These are phyloP conservation scores for Chelmon rostratus DNA, from an alignment of 2,797 vertebrate genomes.

Conservation along the genomic window DNA sequence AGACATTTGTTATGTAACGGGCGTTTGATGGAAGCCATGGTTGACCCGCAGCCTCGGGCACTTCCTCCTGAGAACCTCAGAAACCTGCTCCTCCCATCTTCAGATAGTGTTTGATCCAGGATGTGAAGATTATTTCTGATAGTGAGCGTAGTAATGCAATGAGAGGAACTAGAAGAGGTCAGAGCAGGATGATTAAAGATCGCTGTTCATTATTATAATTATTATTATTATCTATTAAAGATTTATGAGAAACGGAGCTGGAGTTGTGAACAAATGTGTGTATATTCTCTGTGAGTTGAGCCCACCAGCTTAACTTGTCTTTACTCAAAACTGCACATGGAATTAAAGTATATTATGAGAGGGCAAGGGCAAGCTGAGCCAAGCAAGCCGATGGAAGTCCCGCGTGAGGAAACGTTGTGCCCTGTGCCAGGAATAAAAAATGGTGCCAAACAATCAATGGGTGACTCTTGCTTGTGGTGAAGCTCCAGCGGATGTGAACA, in stretches of 20 bases:
- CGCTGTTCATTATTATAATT: too few species aligned
- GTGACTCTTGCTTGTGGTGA: neutral
- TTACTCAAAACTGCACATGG: too few species aligned
- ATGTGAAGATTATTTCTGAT: slow-evolving; percentile 4
- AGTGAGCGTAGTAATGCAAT: neutral
- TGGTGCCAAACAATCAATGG: neutral
- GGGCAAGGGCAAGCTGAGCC: neutral
- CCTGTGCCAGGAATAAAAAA: neutral
- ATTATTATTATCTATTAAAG: too few species aligned
- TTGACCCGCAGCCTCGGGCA: neutral
- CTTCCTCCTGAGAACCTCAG: slow-evolving; percentile 12
- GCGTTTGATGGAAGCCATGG: slow-evolving; percentile 23
- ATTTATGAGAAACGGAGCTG: neutral
- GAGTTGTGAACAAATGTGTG: neutral
- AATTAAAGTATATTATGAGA: neutral
- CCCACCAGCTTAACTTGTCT: too few species aligned
- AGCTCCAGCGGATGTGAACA: too few species aligned
- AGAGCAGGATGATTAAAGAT: neutral
- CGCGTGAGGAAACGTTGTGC: neutral
- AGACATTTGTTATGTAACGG: slow-evolving; percentile 39
- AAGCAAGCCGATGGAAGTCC: neutral
- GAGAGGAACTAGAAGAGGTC: neutral
- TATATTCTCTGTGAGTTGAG: neutral
- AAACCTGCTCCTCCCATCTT: slow-evolving; percentile 35
- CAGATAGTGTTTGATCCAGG: slow-evolving; percentile 20